Evolutionary conservation across 2,113 vertebrate species (phyloP), one percentile per base, ranked within the genome.

Genomic region (Mionectes macconnelli): DNA sequence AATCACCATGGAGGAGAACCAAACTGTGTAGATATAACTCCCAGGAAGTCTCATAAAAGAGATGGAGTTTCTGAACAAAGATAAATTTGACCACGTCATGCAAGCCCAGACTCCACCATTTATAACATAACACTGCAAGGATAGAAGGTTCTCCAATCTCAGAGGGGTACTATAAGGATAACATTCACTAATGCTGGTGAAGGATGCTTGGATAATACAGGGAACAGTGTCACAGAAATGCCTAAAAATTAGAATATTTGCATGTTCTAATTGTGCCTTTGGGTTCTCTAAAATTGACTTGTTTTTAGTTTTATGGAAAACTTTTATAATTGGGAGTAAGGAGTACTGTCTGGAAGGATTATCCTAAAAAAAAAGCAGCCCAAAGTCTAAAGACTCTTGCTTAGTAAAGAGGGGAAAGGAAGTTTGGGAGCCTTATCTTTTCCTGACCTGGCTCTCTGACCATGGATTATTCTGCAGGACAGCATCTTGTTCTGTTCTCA

Each of bases 261-360:
- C 45, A n/a, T 94, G 53, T 81, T 76, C 55, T 87, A 87, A 89
- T 67, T 79, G 93, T 95, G 93, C 95, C 95, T 97, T 96, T 91
- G 42, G 62, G 82, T 94, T 91, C 94, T 96, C 94, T 95, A 88
- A 94, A 92, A 92, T 57, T 90, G 91, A 93, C 94, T 94, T 96
- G 87, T 3, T 94, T 94, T 93, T 76, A 90, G 85, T 88, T 94
- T 92, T 31, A 57, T 20, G 20, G 73, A 88, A 94, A 69, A 87
- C 10, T 57, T 94, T 35, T 23, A 73, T 56, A 94, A 91, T 9
- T 24, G 19, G 53, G 30, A 75, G 25, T 2, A 3, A 31, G 39
- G 31, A 81, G 14, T 47, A 62, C 49, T 24, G 28, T 73, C 75
- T 69, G 60, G 79, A 80, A 88, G 50, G 63, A 86, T 67, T 63